Evolutionary conservation across 1,140 invertebrate genomes (phyloP).

Genomic region (Danaus plexippus): DNA sequence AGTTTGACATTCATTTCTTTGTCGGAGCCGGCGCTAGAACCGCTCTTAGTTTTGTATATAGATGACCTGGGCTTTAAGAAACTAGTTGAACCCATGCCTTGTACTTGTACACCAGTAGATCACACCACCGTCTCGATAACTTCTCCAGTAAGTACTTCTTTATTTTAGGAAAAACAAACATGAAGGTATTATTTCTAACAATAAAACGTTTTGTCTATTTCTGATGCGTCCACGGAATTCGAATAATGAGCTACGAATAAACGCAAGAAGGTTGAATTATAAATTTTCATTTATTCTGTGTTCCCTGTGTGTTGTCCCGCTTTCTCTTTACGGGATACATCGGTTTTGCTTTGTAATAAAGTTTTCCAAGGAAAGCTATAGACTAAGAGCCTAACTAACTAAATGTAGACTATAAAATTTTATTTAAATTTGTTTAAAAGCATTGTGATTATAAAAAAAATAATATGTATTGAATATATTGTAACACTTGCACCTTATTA

Average conservation of each 20-base stretch:
- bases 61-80: conserved; percentile 47
- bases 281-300: conserved; percentile 30
- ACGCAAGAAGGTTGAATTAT: conserved; percentile 21
- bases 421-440: no score
- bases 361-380: conserved; percentile 48
- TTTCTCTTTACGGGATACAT: conserved; percentile 31
- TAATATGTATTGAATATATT: no score
- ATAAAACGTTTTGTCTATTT: conserved; percentile 8
- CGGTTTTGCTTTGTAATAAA: conserved; percentile 38
- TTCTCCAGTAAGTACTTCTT: conserved; percentile 19
- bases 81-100: conserved; percentile 61
- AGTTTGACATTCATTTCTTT: conserved; percentile 61
- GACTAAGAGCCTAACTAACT: conserved; percentile 25
- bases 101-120: conserved; percentile 17
- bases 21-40: conserved; percentile 54
- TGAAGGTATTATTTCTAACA: conserved; percentile 8
- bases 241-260: conserved; percentile 14
- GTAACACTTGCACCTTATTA: no score
- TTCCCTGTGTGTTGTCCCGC: conserved; percentile 43
- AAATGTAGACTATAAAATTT: background rate
- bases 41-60: conserved; percentile 50
- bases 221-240: conserved; percentile 11
- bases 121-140: conserved; percentile 16
- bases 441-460: no score
- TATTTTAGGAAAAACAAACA: conserved; percentile 29